Conservation (phyloP, 2,888 invertebrate species). For the Noctua fimbriata region DNA sequence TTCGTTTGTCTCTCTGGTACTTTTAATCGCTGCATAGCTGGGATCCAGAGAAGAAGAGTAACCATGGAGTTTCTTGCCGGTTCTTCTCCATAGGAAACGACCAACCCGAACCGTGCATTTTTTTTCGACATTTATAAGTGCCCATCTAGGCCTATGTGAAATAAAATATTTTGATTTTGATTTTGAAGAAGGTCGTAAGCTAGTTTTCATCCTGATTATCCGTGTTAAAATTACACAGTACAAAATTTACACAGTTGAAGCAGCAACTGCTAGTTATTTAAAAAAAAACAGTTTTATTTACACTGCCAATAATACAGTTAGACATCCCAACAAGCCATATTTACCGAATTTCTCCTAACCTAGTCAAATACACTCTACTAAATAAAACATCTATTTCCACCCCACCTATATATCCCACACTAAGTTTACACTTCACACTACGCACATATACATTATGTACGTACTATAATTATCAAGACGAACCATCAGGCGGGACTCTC, state of each 20-base stretch:
- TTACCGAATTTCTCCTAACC: neutral
- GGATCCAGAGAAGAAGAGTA: neutral
- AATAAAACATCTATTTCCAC: neutral
- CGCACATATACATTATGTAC: conserved; percentile 32
- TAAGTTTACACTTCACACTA: conserved; percentile 23
- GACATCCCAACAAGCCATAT: neutral
- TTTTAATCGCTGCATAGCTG: neutral
- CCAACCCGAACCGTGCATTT: too few species aligned
- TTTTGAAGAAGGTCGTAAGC: too few species aligned
- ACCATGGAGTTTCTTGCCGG: too few species aligned
- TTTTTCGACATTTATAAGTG: too few species aligned
- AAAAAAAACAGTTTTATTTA: too few species aligned
- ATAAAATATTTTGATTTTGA: too few species aligned
- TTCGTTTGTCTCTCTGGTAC: neutral
- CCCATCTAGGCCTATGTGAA: too few species aligned
- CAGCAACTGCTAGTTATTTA: too few species aligned
- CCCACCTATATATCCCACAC: neutral
- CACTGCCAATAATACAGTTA: neutral
- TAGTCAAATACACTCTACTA: neutral
- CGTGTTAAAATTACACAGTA: too few species aligned
- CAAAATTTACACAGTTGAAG: too few species aligned
- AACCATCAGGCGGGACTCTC: conserved; percentile 61
- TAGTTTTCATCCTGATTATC: neutral
- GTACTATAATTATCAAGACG: conserved; percentile 65
- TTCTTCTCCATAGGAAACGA: too few species aligned